Conservation (phyloP, 1,140 invertebrate genomes). For the Drosophila pseudoananassae region DNA sequence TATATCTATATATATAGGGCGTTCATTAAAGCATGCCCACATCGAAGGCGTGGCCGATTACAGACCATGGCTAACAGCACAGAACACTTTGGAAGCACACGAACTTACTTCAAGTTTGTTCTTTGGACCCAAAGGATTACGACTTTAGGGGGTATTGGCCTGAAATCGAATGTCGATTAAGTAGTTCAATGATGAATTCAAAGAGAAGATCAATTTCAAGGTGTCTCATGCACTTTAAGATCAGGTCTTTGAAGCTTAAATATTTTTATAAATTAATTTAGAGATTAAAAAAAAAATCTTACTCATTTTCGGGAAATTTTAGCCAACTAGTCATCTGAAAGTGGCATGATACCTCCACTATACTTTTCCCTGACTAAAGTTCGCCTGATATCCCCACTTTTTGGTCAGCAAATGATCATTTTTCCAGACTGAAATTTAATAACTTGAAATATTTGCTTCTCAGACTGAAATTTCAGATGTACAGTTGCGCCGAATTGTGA, state of each 20-base stretch:
- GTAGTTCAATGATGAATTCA: not conserved
- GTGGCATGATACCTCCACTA: conserved; percentile 14
- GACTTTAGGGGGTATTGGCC: not conserved
- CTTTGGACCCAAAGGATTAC: conserved; percentile 4
- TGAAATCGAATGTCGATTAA: not conserved
- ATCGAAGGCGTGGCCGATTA: conserved; percentile 40
- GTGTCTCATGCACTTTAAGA: not conserved
- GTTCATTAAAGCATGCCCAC: conserved; percentile 33
- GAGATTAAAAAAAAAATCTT: not conserved
- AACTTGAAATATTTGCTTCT: not conserved
- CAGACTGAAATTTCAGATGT: not conserved
- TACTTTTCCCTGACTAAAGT: not conserved
- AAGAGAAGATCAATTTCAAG: not conserved
- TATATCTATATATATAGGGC: not conserved
- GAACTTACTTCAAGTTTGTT: conserved; percentile 1
- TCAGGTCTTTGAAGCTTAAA: not conserved
- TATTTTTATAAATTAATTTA: not conserved
- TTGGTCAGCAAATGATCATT: not conserved
- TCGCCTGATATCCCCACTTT: not conserved
- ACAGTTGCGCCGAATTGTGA: not conserved
- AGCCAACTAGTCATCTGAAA: not conserved
- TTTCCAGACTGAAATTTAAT: conserved; percentile 13
- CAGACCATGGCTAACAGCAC: conserved; percentile 26
- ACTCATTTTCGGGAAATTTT: not conserved
- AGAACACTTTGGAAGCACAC: conserved; percentile 1